phyloP scores from a whole-genome alignment of 1,140 invertebrate species.

The Neodiprion virginianus region DNA sequence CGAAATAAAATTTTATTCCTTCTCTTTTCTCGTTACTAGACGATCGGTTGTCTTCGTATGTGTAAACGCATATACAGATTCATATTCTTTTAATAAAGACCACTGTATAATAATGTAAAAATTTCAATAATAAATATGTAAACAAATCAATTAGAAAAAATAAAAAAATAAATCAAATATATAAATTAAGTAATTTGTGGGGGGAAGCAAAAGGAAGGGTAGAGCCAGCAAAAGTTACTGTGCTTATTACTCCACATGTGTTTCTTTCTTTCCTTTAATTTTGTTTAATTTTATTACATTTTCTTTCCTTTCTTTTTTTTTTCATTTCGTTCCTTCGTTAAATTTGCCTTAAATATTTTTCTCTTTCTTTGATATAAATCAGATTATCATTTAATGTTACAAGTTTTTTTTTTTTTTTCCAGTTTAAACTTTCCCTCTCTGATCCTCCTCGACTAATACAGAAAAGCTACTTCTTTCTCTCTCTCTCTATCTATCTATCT shows the following conservation, averaged over 20 bases:
- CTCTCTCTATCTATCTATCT: slow-evolving; percentile 27
- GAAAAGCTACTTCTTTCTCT: slow-evolving; percentile 24
- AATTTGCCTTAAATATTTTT: slow-evolving; percentile 28
- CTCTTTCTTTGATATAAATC: slow-evolving; percentile 15
- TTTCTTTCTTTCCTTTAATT: slow-evolving; percentile 8
- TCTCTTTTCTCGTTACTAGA: too few species aligned
- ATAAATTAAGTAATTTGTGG: slow-evolving; percentile 43
- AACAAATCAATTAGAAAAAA: background rate
- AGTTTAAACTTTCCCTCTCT: slow-evolving; percentile 12
- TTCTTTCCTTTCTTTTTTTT: slow-evolving; percentile 21
- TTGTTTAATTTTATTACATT: slow-evolving; percentile 21
- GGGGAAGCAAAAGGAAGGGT: slow-evolving; percentile 63
- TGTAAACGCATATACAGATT: too few species aligned
- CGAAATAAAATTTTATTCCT: too few species aligned
- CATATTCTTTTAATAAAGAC: too few species aligned
- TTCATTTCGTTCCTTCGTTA: slow-evolving; percentile 32
- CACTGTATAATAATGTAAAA: background rate
- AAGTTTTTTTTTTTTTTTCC: slow-evolving; percentile 30
- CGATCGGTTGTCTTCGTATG: too few species aligned
- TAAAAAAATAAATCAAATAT: slow-evolving; percentile 17
- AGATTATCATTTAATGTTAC: slow-evolving; percentile 10
- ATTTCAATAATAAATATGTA: background rate
- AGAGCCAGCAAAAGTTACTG: slow-evolving; percentile 59
- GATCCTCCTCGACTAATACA: background rate
- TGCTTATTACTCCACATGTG: slow-evolving; percentile 23